Conservation (phyloP, 1,140 invertebrate species). For the Luehdorfia chinensis region DNA sequence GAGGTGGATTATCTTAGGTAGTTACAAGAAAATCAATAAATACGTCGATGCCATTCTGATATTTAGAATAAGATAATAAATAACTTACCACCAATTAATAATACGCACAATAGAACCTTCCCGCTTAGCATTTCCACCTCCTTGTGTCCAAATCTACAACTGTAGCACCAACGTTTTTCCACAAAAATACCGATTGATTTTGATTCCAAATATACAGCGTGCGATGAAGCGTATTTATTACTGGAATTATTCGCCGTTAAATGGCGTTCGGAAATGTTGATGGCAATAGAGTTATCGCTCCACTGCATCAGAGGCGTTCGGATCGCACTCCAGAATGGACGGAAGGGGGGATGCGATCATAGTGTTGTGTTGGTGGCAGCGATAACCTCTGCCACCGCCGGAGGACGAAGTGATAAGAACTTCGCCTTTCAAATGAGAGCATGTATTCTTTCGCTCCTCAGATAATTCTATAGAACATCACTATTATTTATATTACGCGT, state of each 20-base stretch:
- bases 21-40: too few relatives aligned
- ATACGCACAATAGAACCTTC: constrained; percentile 48
- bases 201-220: constrained; percentile 5
- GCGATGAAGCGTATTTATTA: neutral
- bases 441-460: constrained; percentile 40
- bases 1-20: too few relatives aligned
- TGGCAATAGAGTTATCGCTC: constrained; percentile 42
- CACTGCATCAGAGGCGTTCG: constrained; percentile 49
- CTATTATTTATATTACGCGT: neutral
- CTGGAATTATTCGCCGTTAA: neutral
- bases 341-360: constrained; percentile 40
- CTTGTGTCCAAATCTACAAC: constrained; percentile 34
- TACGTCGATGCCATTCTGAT: too few relatives aligned
- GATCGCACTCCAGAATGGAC: constrained; percentile 38
- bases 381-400: constrained; percentile 61
- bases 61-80: too few relatives aligned
- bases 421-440: constrained; percentile 54
- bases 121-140: constrained; percentile 63
- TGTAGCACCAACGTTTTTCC: constrained; percentile 23
- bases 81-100: constrained; percentile 58
- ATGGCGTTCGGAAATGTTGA: constrained; percentile 32
- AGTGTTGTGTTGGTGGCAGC: constrained; percentile 27
- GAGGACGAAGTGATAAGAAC: constrained; percentile 58
- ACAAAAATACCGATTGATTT: constrained; percentile 20
- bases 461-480: constrained; percentile 26